Evolutionary conservation across 1,140 invertebrate genomes (phyloP), one percentile per base, ranked within the genome.

Genomic region (Caerostris darwini): DNA sequence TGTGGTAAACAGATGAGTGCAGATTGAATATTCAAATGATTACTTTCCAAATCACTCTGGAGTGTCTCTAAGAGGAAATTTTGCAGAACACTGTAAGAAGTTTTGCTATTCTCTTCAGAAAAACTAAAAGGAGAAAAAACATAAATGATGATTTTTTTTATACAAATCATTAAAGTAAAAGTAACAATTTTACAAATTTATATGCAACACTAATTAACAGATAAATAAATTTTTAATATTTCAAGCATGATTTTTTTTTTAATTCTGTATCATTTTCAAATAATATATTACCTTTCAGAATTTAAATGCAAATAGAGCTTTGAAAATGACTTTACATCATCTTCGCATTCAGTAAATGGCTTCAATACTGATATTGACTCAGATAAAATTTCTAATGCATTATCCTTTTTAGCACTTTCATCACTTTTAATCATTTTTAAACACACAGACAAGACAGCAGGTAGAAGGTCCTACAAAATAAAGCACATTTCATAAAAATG

Each of bases 321-420:
- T 71, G 88, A 34, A 64, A 94, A 93, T 5, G 83, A 96, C 91
- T 96, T 95, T 7, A 97, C 95, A 93, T 97, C 97, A 50, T 97
- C 96, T 10, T 97, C 97, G 95, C 96, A 97, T 56, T 97, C 96
- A 59, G 96, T 97, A 5, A 97, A 95, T 2, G 97, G 97, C 14
- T 97, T 96, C 96, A 98, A 98, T 54, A 96, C 96, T 54, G 97
- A 95, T 56, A 98, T 96, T 61, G 98, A 96, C 95, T 97, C 97
- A 2, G 97, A 96, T 17, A 98, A 95, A 17, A 98, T 96, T 59
- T 96, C 95, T 94, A 98, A 96, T 3, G 97, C 94, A 5, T 90
- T 69, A 8, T 94, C 71, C 53, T 94, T 77, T n/a, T 92, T 92
- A 10, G 77, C 14, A 1, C 93, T 8, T 34, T 83, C 90, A 8